Conservation (phyloP, 2,797 vertebrate species). For the Myripristis jacobus region DNA sequence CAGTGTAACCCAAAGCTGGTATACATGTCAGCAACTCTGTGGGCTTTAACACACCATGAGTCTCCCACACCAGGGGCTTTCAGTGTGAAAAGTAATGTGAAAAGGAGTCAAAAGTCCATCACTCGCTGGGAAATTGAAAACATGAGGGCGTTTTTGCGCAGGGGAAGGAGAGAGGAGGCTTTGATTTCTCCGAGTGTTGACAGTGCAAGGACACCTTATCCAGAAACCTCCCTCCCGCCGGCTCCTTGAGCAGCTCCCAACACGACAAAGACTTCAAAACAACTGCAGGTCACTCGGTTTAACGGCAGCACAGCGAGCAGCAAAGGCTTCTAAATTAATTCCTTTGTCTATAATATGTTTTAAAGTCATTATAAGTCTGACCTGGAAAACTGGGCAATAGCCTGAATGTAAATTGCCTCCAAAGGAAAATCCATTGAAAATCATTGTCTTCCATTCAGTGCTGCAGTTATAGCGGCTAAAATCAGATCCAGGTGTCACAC, state of each 20-base stretch:
- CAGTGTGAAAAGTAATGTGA: constrained; percentile 53
- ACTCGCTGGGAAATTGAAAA: constrained; percentile 66
- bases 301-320: constrained; percentile 44
- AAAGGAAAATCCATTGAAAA: constrained; percentile 16
- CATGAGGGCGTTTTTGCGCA: constrained; percentile 67
- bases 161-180: constrained; percentile 58
- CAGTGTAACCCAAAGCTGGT: constrained; percentile 43
- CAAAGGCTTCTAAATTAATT: constrained; percentile 50
- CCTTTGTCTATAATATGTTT: constrained; percentile 16
- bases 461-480: constrained; percentile 46
- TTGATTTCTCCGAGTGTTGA: constrained; percentile 76
- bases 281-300: constrained; percentile 56
- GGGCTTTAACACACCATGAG: constrained; percentile 47
- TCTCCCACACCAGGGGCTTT: constrained; percentile 38
- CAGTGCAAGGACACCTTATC: constrained; percentile 74
- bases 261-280: constrained; percentile 54
- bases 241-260: constrained; percentile 66
- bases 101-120: constrained; percentile 72
- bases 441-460: constrained; percentile 43
- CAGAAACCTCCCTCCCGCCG: constrained; percentile 61
- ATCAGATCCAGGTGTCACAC: constrained; percentile 65
- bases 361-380: constrained; percentile 48
- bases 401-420: constrained; percentile 43
- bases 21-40: constrained; percentile 61
- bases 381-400: constrained; percentile 36